Evolutionary conservation across 2,888 invertebrate genomes (phyloP), one percentile per base, ranked within the genome.

Genomic region (Strigamia maritima): DNA sequence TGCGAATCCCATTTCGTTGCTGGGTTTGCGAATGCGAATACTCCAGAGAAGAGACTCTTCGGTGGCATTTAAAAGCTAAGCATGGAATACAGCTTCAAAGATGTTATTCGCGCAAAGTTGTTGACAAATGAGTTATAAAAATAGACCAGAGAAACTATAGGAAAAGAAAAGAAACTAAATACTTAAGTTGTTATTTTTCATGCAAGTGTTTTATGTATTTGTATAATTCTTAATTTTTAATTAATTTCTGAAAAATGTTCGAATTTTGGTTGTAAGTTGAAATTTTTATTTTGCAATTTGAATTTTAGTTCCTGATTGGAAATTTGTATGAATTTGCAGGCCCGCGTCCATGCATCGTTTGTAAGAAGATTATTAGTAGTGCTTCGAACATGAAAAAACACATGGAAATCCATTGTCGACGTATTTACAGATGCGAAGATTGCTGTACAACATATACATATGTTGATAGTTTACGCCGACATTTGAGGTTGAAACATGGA

Each of bases 281-380:
- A 14, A 10, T 49, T 49, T 49, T 49, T n/a, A 19, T 49, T 49
- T 49, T 19, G 14, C 54, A 26, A 8, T 70, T 70, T 70, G 12
- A 16, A 28, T 70, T 70, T 70, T 26, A 70, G 70, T 70, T 70
- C 70, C 70, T 70, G 70, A 70, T 70, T 70, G 70, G 28, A 70
- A 16, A 70, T 70, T 78, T 78, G 65, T 28, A 70, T 77, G 49
- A 77, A 77, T 77, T 77, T 28, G 28, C 79, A 79, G 79, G 79
- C 74, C 79, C 79, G 19, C 74, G 79, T 19, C 79, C 79, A 3
- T 79, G 79, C 74, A 74, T 40, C 75, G 74, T 79, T 75, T 79
- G 79, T 79, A 40, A 79, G 79, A 79, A 79, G 79, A 79, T 79
- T 22, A 79, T 79, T 75, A 79, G 79, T 79, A 79, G 79, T 79